These are phyloP conservation scores for Trichomycterus rosablanca DNA, from an alignment of 2,113 vertebrate genomes.

Conservation along the genomic window DNA sequence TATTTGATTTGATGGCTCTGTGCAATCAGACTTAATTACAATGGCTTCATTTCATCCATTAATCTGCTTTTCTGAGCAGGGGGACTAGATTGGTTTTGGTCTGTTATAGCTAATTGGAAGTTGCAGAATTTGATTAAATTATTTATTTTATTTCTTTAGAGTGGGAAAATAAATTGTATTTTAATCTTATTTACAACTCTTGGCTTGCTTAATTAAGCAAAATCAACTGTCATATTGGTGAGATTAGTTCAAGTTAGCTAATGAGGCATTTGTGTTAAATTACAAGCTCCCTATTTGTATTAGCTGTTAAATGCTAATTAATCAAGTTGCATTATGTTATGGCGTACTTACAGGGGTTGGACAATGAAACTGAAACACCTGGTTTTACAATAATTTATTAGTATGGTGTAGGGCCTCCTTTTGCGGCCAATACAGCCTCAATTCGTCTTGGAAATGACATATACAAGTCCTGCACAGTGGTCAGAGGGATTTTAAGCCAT, in stretches of 20 bases:
- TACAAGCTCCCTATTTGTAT: not conserved
- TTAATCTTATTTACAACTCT: not conserved
- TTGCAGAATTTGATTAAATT: not conserved
- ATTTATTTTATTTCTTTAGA: not conserved
- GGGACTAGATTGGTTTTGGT: not conserved
- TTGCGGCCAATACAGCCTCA: too few species aligned
- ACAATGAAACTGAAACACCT: too few species aligned
- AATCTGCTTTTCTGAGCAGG: constrained; percentile 6
- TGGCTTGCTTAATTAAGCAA: not conserved
- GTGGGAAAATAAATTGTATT: not conserved
- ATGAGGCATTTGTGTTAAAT: not conserved
- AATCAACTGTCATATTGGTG: not conserved
- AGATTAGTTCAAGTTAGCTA: not conserved
- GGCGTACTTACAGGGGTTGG: too few species aligned
- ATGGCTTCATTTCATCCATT: not conserved
- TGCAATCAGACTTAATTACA: constrained; percentile 4
- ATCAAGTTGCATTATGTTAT: too few species aligned
- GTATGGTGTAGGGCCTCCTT: too few species aligned
- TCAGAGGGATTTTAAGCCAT: too few species aligned
- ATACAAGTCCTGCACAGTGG: too few species aligned
- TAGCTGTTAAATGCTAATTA: not conserved
- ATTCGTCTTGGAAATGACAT: too few species aligned
- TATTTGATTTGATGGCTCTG: not conserved
- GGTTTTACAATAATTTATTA: too few species aligned
- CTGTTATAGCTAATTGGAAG: not conserved